phyloP scores from a whole-genome alignment of 2,113 vertebrate species.

The Parus major region DNA sequence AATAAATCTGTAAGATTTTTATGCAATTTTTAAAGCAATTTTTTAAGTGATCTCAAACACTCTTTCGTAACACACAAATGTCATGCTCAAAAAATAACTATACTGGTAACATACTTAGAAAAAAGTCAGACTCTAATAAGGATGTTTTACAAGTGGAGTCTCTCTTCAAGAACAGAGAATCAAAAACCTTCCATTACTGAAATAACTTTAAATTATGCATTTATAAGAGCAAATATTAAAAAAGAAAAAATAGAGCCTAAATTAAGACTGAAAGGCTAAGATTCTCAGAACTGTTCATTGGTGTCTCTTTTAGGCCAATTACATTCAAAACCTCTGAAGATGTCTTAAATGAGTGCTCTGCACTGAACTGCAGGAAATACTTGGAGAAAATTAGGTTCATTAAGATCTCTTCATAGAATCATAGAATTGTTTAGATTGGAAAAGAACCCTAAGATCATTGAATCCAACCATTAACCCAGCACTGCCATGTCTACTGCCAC shows the following conservation, averaged over 20 bases:
- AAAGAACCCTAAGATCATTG: background rate
- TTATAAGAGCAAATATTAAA: background rate
- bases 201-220: background rate
- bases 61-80: background rate
- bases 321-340: background rate
- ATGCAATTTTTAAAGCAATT: background rate
- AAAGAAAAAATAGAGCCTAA: background rate
- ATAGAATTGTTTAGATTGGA: background rate
- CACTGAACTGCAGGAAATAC: background rate
- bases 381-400: background rate
- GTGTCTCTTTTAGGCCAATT: background rate
- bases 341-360: background rate
- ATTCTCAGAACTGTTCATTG: background rate
- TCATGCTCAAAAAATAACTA: slow-evolving; percentile 2
- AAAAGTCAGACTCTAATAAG: background rate
- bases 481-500: background rate
- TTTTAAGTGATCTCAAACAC: background rate
- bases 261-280: background rate
- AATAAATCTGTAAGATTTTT: background rate
- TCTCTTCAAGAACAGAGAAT: background rate
- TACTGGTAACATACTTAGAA: background rate
- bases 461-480: background rate
- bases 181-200: background rate
- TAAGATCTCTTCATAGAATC: background rate
- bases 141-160: background rate